Percentiles rank a stretch among this genome's conserved stretches.
Evolutionary conservation across 2,888 invertebrate genomes (phyloP).

Genomic region (Andrena camellia): DNA sequence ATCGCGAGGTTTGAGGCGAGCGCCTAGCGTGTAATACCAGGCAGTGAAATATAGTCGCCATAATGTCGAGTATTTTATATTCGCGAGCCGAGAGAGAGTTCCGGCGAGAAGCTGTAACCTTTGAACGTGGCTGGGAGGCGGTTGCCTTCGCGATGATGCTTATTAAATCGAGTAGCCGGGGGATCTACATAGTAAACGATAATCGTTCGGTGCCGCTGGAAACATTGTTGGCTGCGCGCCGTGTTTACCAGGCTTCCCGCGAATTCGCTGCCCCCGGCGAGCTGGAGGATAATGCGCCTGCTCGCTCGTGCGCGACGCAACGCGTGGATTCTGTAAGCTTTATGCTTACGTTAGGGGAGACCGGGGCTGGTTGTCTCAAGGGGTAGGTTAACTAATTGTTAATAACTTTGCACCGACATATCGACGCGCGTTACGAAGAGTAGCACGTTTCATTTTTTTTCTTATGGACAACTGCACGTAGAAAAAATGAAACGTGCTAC

Average conservation of each 20-base stretch:
- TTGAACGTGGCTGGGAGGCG: conserved; percentile 61
- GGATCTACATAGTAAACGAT: conserved; percentile 37
- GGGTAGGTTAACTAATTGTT: too few species aligned
- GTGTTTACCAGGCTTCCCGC: conserved; percentile 4
- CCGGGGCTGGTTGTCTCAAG: too few species aligned
- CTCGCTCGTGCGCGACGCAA: background rate
- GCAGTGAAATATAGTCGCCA: conserved; percentile 72
- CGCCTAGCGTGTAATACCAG: conserved; percentile 65
- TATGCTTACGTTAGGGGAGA: too few species aligned
- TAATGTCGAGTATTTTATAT: conserved; percentile 72
- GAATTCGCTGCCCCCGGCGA: conserved; percentile 22
- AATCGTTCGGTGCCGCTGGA: background rate
- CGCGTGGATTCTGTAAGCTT: background rate
- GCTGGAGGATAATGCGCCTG: conserved; percentile 5
- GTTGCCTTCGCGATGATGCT: conserved; percentile 53
- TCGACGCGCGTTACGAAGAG: too few species aligned
- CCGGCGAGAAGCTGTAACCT: conserved; percentile 58
- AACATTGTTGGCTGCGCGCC: background rate
- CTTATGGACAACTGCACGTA: too few species aligned
- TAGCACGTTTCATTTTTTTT: too few species aligned
- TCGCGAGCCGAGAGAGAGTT: conserved; percentile 52
- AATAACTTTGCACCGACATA: too few species aligned
- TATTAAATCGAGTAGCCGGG: conserved; percentile 62
- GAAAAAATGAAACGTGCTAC: too few species aligned
- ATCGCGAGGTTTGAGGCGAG: conserved; percentile 62